These are phyloP conservation scores for Baccha elongata DNA, from an alignment of 2,888 invertebrate genomes.

Conservation along the genomic window DNA sequence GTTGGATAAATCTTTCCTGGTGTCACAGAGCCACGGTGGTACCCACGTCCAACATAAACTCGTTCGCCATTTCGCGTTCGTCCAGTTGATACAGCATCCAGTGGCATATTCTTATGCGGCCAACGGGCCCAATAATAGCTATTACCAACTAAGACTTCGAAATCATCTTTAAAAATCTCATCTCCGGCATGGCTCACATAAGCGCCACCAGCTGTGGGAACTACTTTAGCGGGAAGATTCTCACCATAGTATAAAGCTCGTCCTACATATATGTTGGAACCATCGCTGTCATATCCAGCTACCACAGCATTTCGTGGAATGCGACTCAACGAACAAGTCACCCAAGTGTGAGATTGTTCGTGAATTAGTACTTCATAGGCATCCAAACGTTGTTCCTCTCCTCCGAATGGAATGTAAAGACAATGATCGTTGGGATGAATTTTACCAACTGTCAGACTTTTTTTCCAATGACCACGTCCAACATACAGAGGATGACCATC, in stretches of 20 bases:
- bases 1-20: slow-evolving; percentile 84
- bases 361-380: slow-evolving; percentile 82
- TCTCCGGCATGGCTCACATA: slow-evolving; percentile 84
- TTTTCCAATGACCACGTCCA: slow-evolving; percentile 84
- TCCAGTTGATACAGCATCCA: slow-evolving; percentile 83
- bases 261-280: slow-evolving; percentile 80
- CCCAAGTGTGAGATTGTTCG: slow-evolving; percentile 78
- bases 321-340: slow-evolving; percentile 79
- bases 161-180: slow-evolving; percentile 83
- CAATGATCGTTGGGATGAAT: slow-evolving; percentile 84
- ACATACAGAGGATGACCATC: slow-evolving; percentile 84
- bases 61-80: slow-evolving; percentile 82
- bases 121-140: slow-evolving; percentile 83
- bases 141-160: slow-evolving; percentile 84
- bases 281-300: slow-evolving; percentile 81
- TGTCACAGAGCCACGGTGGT: slow-evolving; percentile 84
- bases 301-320: slow-evolving; percentile 80
- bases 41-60: slow-evolving; percentile 84
- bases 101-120: slow-evolving; percentile 82
- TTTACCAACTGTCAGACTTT: slow-evolving; percentile 84
- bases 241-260: slow-evolving; percentile 84
- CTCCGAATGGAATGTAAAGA: slow-evolving; percentile 83
- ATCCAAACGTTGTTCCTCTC: slow-evolving; percentile 81
- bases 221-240: slow-evolving; percentile 85
- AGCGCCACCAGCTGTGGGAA: slow-evolving; percentile 84